These are phyloP conservation scores for Steatornis caripensis DNA, from an alignment of 2,113 vertebrate genomes.

Conservation along the genomic window DNA sequence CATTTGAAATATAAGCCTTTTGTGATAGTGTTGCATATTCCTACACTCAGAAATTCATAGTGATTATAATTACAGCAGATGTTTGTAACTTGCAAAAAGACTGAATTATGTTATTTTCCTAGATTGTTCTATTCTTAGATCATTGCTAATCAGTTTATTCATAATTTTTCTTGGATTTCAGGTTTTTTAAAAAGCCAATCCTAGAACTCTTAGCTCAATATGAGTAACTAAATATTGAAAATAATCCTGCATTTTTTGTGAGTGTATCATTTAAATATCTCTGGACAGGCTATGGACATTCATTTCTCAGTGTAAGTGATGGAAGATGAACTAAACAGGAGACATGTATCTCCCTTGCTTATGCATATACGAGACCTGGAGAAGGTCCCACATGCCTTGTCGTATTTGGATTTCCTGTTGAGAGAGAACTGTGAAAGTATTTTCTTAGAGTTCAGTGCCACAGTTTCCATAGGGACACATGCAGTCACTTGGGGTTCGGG, in stretches of 20 bases:
- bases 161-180: background rate
- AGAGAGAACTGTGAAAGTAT: background rate
- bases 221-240: background rate
- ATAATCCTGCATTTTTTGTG: background rate
- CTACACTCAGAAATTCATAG: background rate
- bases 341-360: background rate
- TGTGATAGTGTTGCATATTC: background rate
- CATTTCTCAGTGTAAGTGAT: background rate
- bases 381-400: background rate
- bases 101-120: background rate
- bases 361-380: background rate
- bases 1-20: background rate
- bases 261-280: background rate
- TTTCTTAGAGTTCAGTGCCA: background rate
- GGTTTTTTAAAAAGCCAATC: background rate
- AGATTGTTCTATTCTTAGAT: background rate
- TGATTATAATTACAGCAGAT: background rate
- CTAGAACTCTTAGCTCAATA: background rate
- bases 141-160: background rate
- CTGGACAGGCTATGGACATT: background rate
- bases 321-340: background rate
- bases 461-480: background rate
- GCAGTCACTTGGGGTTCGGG: background rate
- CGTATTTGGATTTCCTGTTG: background rate
- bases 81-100: background rate